Conservation (phyloP, 1,140 invertebrate species). For the Hypothenemus hampei region DNA sequence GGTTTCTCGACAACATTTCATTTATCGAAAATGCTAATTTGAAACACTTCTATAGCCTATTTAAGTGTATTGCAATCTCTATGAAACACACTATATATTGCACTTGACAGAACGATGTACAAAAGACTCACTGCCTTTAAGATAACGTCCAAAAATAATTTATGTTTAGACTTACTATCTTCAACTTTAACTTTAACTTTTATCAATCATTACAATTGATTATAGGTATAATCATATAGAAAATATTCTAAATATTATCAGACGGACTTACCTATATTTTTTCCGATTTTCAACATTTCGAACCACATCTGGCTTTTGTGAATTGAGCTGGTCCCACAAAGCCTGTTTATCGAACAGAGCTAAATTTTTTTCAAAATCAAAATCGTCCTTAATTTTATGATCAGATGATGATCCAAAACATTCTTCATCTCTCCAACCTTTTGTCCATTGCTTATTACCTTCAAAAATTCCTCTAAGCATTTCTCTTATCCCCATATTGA, state of each 20-base stretch:
- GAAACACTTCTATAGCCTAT: too few relatives aligned
- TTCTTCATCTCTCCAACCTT: constrained; percentile 47
- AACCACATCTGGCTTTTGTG: constrained; percentile 64
- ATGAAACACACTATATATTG: too few relatives aligned
- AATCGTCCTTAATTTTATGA: constrained; percentile 60
- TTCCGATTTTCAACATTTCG: constrained; percentile 38
- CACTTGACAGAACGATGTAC: too few relatives aligned
- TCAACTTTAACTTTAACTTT: too few relatives aligned
- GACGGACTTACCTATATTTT: constrained; percentile 41
- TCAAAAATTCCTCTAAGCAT: neutral
- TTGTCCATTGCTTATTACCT: constrained; percentile 31
- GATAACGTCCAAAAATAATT: too few relatives aligned
- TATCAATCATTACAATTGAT: too few relatives aligned
- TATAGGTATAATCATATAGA: too few relatives aligned
- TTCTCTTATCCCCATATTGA: neutral
- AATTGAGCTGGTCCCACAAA: constrained; percentile 69
- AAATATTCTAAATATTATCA: too few relatives aligned
- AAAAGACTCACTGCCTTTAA: too few relatives aligned
- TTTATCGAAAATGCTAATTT: too few relatives aligned
- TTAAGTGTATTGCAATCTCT: too few relatives aligned
- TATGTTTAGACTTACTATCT: too few relatives aligned
- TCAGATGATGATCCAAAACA: constrained; percentile 53
- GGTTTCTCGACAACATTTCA: neutral
- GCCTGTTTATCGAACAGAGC: constrained; percentile 85
- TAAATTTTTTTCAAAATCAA: constrained; percentile 92